Base-by-base conservation (phyloP, 2,888 invertebrate species). In the Agrochola lychnidis region DNA sequence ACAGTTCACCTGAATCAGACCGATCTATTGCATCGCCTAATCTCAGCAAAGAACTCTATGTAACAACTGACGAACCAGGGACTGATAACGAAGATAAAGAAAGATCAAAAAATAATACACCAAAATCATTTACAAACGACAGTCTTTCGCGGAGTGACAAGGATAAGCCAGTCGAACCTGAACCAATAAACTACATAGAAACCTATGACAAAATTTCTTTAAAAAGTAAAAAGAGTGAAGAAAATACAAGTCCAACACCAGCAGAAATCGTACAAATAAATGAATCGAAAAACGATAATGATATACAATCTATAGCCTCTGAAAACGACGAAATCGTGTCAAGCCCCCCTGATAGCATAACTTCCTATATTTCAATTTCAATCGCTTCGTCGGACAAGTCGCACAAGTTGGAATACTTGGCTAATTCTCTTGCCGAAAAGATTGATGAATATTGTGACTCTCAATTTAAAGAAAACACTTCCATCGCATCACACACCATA, bases 381-480 rank as follows among this genome's bases (percentile, higher is more conserved):
- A 96, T 96, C 42, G 96, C 96, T 72, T 96, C 96, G n/a, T 96
- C 97, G 51, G 97, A 97, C 63, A 96, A 95, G 86, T 95, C 96
- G 5, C 94, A 97, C 82, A 96, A 97, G 89, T 90, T 97, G 88
- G 97, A 97, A 91, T 95, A 96, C 82, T 93, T 97, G 79, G 96
- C 97, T 45, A 96, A 96, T 88, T 97, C 97, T 6, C 90, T 97
- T 72, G 97, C 97, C 73, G 96, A 97, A 89, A 97, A 97, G 91
- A 97, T 97, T 82, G 97, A 97, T 83, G 97, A 97, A 89, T 97
- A 97, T 89, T 97, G 97, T 87, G 97, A 97, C 87, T 94, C 95
- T 51, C 96, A 96, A 89, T 95, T 94, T 83, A 94, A 93, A 88
- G 96, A 96, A 86, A 94, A 92, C 82, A 87, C 84, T 78, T 94